Percentiles rank a stretch among this genome's conserved stretches.
These are phyloP conservation scores for Pomacea maculata DNA, from an alignment of 1,140 invertebrate genomes.

Conservation along the genomic window DNA sequence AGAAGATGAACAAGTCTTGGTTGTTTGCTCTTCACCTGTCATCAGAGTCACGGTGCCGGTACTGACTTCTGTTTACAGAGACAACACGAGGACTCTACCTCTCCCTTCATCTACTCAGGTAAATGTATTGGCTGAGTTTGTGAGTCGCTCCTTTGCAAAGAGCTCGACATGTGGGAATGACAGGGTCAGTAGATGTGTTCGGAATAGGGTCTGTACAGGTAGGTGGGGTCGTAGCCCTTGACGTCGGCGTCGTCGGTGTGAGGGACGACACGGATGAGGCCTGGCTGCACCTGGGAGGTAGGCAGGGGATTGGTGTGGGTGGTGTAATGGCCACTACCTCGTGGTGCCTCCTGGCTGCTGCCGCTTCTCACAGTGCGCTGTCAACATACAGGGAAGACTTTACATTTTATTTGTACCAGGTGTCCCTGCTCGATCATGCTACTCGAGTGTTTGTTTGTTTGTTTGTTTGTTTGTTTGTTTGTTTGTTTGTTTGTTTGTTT, in stretches of 20 bases:
- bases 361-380: background rate
- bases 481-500: background rate
- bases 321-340: background rate
- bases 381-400: background rate
- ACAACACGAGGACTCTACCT: no score
- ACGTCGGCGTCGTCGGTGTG: background rate
- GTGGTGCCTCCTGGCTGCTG: background rate
- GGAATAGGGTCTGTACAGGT: constrained; percentile 17
- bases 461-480: background rate
- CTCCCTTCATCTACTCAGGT: background rate
- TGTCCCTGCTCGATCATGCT: background rate
- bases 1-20: no score
- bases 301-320: background rate
- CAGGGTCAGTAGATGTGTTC: constrained; percentile 5
- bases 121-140: background rate
- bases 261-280: no score
- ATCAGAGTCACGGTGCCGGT: no score
- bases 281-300: background rate
- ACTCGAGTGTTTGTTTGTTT: background rate
- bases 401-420: background rate
- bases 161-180: background rate
- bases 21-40: no score
- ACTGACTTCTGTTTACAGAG: no score
- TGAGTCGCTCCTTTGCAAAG: background rate
- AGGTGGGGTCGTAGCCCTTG: constrained; percentile 14